Base-by-base conservation (phyloP, 2,888 invertebrate genomes). In the Apotomis betuletana region DNA sequence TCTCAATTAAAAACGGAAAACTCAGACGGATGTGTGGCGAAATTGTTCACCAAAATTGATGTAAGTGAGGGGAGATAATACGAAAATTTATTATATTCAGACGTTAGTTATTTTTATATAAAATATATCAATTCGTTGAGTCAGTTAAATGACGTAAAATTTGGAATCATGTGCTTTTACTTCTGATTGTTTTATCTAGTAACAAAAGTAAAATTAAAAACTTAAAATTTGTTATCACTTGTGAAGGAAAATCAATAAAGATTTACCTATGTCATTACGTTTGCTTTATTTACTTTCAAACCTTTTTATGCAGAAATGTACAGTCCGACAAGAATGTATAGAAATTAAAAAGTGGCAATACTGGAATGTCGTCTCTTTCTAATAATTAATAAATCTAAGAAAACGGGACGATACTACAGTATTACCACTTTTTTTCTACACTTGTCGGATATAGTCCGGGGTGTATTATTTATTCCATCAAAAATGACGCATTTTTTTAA, bases 191-290 rank as follows among this genome's bases (percentile, higher is more conserved):
- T 12, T 57, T 55, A 57, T 46, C 36, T 57, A 27, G 46, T 36
- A 27, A 65, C 65, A 57, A 13, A 64, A 12, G 36, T 3, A 9
- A 49, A 49, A 9, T 3, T 3, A 6, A 6, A 65, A 46, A 55
- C 54, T 49, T n/a, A 9, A 8, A 52, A 41, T 13, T 61, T 49
- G 69, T 54, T 61, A 62, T 80, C 78, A 85, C 85, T 85, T 87
- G 87, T 88, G 90, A 86, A 89, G 91, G 91, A 88, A 91, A 90
- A 90, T 85, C 90, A 91, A 91, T 90, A 90, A 91, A 91, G 85
- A 85, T 78, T 71, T 67, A 71, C 71, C 67, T 78, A 82, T 84
- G 83, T 85, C 85, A 84, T 84, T 75, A 80, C 69, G 49, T 76
- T 79, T 75, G 72, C 79, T 77, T 79, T 77, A 75, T 75, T 76